A percentile compares a stretch with the other conserved stretches of the same genome.
phyloP scores from a whole-genome alignment of 2,113 vertebrate species.

The Triplophysa dalaica region DNA sequence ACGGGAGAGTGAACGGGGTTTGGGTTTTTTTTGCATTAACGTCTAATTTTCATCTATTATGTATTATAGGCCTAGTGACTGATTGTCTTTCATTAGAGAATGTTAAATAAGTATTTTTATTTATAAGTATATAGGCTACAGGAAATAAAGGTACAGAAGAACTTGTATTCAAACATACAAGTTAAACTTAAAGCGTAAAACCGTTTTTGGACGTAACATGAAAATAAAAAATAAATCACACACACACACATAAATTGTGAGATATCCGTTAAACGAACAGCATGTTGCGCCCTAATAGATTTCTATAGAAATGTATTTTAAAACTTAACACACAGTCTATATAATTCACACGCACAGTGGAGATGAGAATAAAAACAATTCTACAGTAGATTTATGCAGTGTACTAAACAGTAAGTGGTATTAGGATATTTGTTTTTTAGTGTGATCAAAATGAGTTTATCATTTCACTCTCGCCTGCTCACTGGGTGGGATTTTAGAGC shows the following conservation, averaged over 20 bases:
- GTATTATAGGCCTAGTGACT: too few relatives aligned
- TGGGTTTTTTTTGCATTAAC: neutral
- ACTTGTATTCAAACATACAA: too few relatives aligned
- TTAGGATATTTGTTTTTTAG: neutral
- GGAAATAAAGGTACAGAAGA: too few relatives aligned
- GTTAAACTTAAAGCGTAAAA: neutral
- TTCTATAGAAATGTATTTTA: neutral
- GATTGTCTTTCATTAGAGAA: too few relatives aligned
- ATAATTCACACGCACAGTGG: neutral
- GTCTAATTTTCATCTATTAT: neutral
- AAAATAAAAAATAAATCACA: too few relatives aligned
- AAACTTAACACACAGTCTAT: neutral
- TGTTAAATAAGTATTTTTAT: too few relatives aligned
- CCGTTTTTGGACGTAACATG: neutral
- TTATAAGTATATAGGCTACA: too few relatives aligned
- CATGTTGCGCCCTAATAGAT: neutral
- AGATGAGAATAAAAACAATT: neutral
- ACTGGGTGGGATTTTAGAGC: conserved; percentile 57
- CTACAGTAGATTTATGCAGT: neutral
- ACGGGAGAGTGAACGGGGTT: neutral
- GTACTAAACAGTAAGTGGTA: neutral
- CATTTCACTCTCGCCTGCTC: conserved; percentile 21
- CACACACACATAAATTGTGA: neutral
- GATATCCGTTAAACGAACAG: neutral
- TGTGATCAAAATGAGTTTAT: conserved; percentile 42